Conservation (phyloP, 1,140 invertebrate species). For the Eriosoma lanigerum region DNA sequence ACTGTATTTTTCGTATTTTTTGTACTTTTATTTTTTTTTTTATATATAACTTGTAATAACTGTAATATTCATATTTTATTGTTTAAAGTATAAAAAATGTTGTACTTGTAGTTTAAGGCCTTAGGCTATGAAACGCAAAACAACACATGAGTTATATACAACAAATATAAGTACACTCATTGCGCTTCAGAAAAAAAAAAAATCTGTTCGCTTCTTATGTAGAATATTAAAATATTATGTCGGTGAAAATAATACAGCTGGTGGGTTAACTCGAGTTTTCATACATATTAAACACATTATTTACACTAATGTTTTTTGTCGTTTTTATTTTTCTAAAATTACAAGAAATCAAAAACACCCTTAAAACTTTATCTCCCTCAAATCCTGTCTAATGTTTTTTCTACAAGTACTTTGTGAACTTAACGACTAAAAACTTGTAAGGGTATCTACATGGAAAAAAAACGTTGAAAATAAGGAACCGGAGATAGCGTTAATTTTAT, state of each 20-base stretch:
- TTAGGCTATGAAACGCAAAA: no score
- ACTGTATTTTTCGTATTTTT: no score
- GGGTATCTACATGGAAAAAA: not conserved
- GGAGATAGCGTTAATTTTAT: constrained; percentile 52
- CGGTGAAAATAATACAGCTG: not conserved
- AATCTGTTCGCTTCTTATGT: no score
- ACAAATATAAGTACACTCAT: no score
- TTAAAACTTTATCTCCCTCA: constrained; percentile 50
- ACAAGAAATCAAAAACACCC: constrained; percentile 51
- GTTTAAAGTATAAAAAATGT: no score
- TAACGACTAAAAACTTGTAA: constrained; percentile 49
- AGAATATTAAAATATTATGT: no score
- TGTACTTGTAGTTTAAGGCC: no score
- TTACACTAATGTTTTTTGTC: not conserved
- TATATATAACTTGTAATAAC: no score
- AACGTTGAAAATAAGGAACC: constrained; percentile 46
- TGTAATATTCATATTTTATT: no score
- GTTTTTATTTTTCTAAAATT: constrained; percentile 9
- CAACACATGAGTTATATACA: no score
- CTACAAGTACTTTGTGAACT: constrained; percentile 45
- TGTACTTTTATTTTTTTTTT: no score
- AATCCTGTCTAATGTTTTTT: constrained; percentile 42
- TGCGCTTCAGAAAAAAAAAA: no score
- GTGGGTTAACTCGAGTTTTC: not conserved
- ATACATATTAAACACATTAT: constrained; percentile 45